phyloP scores from a whole-genome alignment of 23 tunicate species.

The Phallusia fumigata region DNA sequence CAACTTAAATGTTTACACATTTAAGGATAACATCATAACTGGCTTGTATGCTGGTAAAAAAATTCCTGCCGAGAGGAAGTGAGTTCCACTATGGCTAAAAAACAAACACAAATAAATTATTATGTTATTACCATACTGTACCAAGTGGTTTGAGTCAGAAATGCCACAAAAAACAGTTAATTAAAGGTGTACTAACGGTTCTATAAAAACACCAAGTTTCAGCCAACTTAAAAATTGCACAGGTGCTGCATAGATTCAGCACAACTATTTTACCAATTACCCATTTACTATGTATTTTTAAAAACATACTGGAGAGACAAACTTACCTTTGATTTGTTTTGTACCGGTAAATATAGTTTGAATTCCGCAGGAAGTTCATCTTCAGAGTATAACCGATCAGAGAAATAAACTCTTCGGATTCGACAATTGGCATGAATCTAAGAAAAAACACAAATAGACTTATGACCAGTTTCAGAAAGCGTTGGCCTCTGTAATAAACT shows the following conservation, averaged over 20 bases:
- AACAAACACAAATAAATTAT: background rate
- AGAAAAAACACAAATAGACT: background rate
- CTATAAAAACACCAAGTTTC: too few species aligned
- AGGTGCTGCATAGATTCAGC: too few species aligned
- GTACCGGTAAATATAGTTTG: slow-evolving; percentile 98
- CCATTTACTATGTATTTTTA: too few species aligned
- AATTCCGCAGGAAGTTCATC: slow-evolving; percentile 99
- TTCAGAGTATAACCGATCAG: slow-evolving; percentile 97
- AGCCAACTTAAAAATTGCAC: too few species aligned
- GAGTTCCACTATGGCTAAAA: background rate
- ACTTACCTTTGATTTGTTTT: slow-evolving; percentile 85
- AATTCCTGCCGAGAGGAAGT: background rate
- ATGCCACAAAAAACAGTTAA: too few species aligned
- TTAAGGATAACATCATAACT: background rate
- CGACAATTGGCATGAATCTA: slow-evolving; percentile 99
- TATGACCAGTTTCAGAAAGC: too few species aligned
- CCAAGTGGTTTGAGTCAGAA: too few species aligned
- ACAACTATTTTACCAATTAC: too few species aligned
- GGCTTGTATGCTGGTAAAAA: background rate
- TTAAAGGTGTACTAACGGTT: too few species aligned
- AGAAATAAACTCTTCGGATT: slow-evolving; percentile 98
- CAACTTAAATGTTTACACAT: background rate
- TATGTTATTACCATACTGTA: too few species aligned
- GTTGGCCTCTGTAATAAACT: too few species aligned
- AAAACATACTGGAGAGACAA: too few species aligned